Percentiles rank a stretch among this genome's conserved stretches.
These are phyloP conservation scores for Patiria pectinifera DNA, from an alignment of 53 echinoderm and acorn worm genomes.

Conservation along the genomic window DNA sequence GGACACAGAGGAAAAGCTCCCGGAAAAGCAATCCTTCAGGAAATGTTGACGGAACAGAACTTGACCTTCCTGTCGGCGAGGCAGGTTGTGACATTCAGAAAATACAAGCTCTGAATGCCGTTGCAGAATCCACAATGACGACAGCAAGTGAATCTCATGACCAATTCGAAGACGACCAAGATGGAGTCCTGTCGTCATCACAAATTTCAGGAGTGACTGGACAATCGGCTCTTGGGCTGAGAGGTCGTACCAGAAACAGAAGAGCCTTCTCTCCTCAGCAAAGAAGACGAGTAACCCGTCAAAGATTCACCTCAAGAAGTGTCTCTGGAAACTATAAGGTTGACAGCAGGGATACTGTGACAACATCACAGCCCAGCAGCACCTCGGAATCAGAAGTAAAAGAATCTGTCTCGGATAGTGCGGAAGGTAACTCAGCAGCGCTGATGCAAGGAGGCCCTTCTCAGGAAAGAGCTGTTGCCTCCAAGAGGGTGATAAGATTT, in stretches of 20 bases:
- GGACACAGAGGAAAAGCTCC: neutral
- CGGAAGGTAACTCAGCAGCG: neutral
- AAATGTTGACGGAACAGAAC: neutral
- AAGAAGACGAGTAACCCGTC: neutral
- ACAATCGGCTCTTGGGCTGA: neutral
- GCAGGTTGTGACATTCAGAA: neutral
- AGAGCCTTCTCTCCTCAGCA: neutral
- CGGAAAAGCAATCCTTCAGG: neutral
- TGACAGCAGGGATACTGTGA: neutral
- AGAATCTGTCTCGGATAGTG: neutral
- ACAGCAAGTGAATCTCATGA: neutral
- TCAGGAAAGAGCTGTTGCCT: neutral
- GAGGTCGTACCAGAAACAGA: neutral
- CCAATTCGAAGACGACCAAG: neutral
- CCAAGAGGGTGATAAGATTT: slow-evolving; percentile 2
- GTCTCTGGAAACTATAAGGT: neutral
- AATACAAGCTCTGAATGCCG: slow-evolving; percentile 1
- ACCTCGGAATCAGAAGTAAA: neutral
- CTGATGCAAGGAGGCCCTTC: neutral
- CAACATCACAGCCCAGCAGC: neutral
- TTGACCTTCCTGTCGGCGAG: neutral
- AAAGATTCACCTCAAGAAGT: neutral
- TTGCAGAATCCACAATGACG: neutral
- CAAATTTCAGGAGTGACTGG: neutral
- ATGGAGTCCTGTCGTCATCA: neutral